Percentiles rank a stretch among this genome's conserved stretches.
These are phyloP conservation scores for Mus caroli DNA, from an alignment of 2,797 vertebrate genomes.

Conservation along the genomic window DNA sequence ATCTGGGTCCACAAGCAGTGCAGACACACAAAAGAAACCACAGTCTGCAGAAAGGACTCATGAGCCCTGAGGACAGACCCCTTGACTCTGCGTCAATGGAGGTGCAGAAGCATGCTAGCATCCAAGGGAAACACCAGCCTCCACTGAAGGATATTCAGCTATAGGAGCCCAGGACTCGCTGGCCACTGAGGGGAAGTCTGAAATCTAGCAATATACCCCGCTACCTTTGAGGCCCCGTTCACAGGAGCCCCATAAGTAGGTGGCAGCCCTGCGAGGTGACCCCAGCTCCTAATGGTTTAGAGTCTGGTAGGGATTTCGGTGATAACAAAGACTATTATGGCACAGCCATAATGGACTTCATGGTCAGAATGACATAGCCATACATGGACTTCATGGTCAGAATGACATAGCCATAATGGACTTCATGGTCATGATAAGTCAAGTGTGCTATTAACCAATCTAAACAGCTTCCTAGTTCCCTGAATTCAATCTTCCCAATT, in stretches of 20 bases:
- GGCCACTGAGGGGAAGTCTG: neutral
- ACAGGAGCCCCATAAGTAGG: neutral
- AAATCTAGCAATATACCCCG: constrained; percentile 3
- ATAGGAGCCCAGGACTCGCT: neutral
- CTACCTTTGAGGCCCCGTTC: neutral
- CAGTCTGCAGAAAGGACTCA: neutral
- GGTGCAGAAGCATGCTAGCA: neutral
- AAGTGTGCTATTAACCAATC: constrained; percentile 24
- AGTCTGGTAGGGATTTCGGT: neutral
- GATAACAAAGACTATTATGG: neutral
- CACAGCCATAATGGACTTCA: neutral
- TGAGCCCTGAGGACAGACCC: neutral
- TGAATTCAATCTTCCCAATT: constrained; percentile 24
- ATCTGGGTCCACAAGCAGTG: neutral
- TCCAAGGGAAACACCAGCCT: neutral
- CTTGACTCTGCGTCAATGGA: neutral
- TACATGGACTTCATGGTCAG: neutral
- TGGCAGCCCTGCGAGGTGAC: neutral
- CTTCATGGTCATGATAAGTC: neutral
- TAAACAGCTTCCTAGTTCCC: constrained; percentile 21
- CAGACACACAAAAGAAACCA: neutral
- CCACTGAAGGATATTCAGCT: neutral
- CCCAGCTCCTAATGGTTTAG: neutral
- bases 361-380: neutral
- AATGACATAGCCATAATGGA: neutral